These are phyloP conservation scores for Melinaea menophilus DNA, from an alignment of 2,888 invertebrate species.

Conservation along the genomic window DNA sequence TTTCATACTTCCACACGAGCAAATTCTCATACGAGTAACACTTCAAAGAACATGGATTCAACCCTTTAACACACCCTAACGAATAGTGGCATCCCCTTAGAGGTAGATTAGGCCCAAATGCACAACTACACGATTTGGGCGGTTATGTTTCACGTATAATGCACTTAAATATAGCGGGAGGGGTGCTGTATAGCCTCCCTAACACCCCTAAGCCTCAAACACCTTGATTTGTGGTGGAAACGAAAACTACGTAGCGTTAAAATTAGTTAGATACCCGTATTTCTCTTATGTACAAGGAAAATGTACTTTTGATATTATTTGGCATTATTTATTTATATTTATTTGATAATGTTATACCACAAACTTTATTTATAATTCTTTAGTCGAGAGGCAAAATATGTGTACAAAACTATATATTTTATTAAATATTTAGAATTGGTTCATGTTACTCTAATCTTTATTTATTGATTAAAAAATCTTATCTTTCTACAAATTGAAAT, in stretches of 20 bases:
- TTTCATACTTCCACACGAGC: conserved; percentile 15
- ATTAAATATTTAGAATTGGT: no score
- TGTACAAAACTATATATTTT: no score
- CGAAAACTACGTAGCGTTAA: conserved; percentile 35
- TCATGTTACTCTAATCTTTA: no score
- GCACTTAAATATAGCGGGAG: conserved; percentile 65
- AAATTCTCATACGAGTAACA: conserved; percentile 28
- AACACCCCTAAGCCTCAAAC: conserved; percentile 38
- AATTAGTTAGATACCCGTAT: conserved; percentile 15
- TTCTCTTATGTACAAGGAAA: neutral
- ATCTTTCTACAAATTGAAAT: no score
- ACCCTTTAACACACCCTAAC: conserved; percentile 51
- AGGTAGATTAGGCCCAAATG: conserved; percentile 63
- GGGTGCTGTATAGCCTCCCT: conserved; percentile 38
- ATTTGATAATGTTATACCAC: no score
- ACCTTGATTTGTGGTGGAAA: conserved; percentile 65
- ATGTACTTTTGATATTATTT: neutral
- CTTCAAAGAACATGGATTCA: conserved; percentile 49
- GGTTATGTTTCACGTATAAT: conserved; percentile 67
- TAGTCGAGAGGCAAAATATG: no score
- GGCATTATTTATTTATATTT: neutral
- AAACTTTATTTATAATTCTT: no score
- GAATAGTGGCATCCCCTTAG: conserved; percentile 49
- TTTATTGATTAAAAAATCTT: no score
- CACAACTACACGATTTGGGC: conserved; percentile 62